Evolutionary conservation across 2,113 vertebrate genomes (phyloP).

Genomic region (Hyperopisus bebe): DNA sequence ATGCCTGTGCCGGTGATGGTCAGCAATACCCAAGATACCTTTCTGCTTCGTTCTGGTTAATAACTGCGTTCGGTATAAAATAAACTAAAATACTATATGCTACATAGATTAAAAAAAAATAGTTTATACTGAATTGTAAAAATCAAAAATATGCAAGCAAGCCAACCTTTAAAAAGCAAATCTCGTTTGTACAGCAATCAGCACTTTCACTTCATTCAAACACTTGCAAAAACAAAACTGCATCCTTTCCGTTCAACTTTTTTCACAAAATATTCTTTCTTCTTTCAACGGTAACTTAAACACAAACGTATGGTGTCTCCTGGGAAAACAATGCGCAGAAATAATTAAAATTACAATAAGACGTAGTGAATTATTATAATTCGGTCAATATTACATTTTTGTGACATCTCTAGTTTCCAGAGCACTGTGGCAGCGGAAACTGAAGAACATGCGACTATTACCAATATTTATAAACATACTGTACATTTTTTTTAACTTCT

Average conservation of each 20-base stretch:
- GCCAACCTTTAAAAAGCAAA: neutral
- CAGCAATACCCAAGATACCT: neutral
- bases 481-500: constrained; percentile 1
- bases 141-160: neutral
- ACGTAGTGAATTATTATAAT: constrained; percentile 13
- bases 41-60: neutral
- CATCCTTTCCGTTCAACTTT: neutral
- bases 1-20: neutral
- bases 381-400: constrained; percentile 1
- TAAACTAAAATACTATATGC: neutral
- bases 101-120: neutral
- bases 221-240: neutral
- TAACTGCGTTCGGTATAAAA: neutral
- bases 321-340: neutral
- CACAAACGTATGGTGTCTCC: neutral
- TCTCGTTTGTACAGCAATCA: neutral
- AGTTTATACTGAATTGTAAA: constrained; percentile 6
- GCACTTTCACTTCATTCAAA: neutral
- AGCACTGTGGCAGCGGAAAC: neutral
- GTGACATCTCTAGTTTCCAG: neutral
- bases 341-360: constrained; percentile 2
- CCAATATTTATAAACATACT: neutral
- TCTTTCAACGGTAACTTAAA: neutral
- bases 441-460: neutral
- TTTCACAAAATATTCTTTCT: neutral